Evolutionary conservation across 1,140 invertebrate species (phyloP).

Genomic region (Diabrotica virgifera): DNA sequence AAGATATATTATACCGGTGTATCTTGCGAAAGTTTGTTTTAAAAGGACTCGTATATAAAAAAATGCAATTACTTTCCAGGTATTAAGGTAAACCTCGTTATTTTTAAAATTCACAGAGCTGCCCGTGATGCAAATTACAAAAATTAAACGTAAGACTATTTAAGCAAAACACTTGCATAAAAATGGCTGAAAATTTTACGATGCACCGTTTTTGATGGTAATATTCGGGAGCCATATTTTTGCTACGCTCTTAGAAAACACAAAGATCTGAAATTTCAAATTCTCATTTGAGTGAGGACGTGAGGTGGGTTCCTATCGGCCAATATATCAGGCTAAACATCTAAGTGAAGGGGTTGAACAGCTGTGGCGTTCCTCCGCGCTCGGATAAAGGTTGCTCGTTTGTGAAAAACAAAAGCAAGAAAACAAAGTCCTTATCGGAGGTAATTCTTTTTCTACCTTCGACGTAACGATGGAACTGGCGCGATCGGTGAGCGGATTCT

Average conservation of each 20-base stretch:
- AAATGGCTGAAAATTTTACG: constrained; percentile 11
- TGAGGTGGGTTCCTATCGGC: constrained; percentile 9
- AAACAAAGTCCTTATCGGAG: constrained; percentile 16
- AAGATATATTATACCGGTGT: no score
- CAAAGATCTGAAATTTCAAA: constrained; percentile 12
- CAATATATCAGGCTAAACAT: constrained; percentile 3
- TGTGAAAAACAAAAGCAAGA: constrained; percentile 14
- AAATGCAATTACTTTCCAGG: no score
- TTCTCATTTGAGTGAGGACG: constrained; percentile 13
- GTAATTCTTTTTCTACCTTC: constrained; percentile 5
- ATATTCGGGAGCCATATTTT: constrained; percentile 8
- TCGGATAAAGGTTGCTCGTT: neutral
- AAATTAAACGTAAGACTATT: neutral
- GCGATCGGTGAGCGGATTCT: neutral
- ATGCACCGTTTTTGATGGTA: constrained; percentile 1
- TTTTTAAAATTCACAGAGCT: no score
- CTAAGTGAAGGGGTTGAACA: constrained; percentile 16
- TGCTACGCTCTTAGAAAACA: constrained; percentile 13
- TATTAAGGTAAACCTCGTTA: no score
- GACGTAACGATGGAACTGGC: constrained; percentile 1
- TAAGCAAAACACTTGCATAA: neutral
- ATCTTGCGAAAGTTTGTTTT: no score
- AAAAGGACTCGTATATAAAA: no score
- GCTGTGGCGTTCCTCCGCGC: neutral
- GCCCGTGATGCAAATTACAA: no score